Evolutionary conservation across 1,140 invertebrate species (phyloP), one percentile per base, ranked within the genome.

Genomic region (Eupristina koningsbergeri): DNA sequence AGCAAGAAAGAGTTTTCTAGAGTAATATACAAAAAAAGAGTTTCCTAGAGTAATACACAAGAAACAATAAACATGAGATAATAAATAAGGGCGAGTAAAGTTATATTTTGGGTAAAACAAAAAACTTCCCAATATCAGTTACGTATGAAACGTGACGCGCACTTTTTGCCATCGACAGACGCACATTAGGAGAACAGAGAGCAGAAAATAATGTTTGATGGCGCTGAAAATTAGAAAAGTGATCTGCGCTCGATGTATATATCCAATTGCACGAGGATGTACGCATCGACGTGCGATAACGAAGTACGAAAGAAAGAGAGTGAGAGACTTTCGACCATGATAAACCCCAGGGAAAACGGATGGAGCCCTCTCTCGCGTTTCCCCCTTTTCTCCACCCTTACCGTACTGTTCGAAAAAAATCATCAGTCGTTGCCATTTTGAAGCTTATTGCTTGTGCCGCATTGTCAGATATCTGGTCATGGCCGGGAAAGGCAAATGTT

Each of bases 191-290:
- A 79, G 80, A 77, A 67, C 78, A 82, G 84, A 74, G 85, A 81
- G 84, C 84, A 83, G 86, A 87, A 88, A 89, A 89, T 89, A 88
- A 90, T 86, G 89, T 89, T 88, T 89, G 88, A 90, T 89, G 86
- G 88, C 84, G 88, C 86, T 90, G 89, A 89, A 90, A 90, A 90
- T 89, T 89, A 89, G 86, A 88, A 86, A 87, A 87, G 86, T 85
- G 89, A 88, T 87, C 84, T 87, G 84, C 83, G 80, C 76, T 81
- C 36, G 47, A 67, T 63, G 34, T 58, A 58, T 58, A 47, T 64
- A 75, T 41, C 69, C 58, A 53, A 77, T 79, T 39, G 73, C 64
- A 80, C 64, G 84, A 83, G 80, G 75, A 82, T 81, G 47, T 69
- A 67, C 53, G 85, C 63, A 29, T 13, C n/a, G 58, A n/a, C n/a